Evolutionary conservation across 2,888 invertebrate genomes (phyloP).

Genomic region (Gibbula magus): DNA sequence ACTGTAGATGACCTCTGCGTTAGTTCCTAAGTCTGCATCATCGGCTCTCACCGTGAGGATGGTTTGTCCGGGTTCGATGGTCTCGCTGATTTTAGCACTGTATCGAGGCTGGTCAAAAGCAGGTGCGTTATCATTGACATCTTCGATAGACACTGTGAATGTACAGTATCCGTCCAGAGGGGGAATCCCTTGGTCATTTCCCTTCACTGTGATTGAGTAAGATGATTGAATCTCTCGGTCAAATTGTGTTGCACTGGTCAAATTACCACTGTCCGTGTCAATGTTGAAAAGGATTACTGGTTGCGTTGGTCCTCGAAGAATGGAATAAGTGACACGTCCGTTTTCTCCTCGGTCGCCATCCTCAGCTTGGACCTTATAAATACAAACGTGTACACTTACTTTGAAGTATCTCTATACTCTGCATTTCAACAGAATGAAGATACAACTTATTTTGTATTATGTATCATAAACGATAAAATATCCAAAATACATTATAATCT

Average conservation of each 20-base stretch:
- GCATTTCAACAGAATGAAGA: no score
- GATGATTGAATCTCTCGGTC: slow-evolving; percentile 83
- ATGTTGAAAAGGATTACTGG: slow-evolving; percentile 96
- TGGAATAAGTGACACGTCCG: slow-evolving; percentile 91
- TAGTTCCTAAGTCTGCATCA: slow-evolving; percentile 97
- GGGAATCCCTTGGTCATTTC: slow-evolving; percentile 98
- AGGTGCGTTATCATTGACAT: slow-evolving; percentile 70
- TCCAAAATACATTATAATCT: no score
- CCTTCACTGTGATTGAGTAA: slow-evolving; percentile 86
- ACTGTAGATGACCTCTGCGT: slow-evolving; percentile 80
- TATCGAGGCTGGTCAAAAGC: slow-evolving; percentile 68
- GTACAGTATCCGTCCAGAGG: slow-evolving; percentile 98
- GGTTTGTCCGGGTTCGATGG: slow-evolving; percentile 48
- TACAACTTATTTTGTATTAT: no score
- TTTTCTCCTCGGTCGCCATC: slow-evolving; percentile 94
- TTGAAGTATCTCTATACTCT: no score
- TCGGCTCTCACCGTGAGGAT: slow-evolving; percentile 80
- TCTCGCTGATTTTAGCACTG: slow-evolving; percentile 55
- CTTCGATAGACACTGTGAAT: slow-evolving; percentile 78
- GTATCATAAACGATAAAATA: no score
- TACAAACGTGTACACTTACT: no score
- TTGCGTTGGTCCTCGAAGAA: slow-evolving; percentile 83
- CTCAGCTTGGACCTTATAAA: slow-evolving; percentile 87
- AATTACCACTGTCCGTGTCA: slow-evolving; percentile 95
- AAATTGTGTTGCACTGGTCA: slow-evolving; percentile 83